phyloP scores from a whole-genome alignment of 2,797 vertebrate species.

The Taenioides sp. region DNA sequence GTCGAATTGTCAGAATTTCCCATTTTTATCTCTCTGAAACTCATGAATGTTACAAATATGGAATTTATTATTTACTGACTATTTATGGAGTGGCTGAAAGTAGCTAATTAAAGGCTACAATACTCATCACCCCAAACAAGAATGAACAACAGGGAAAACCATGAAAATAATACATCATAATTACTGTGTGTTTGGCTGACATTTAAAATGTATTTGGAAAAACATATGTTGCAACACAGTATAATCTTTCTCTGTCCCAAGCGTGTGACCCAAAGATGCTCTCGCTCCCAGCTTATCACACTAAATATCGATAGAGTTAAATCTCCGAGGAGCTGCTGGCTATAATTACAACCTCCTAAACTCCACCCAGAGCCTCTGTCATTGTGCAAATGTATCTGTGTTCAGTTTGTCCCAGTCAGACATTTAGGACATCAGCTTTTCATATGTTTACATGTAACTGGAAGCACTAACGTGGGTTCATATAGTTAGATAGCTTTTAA shows the following conservation, averaged over 20 bases:
- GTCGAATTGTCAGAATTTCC: neutral
- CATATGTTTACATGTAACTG: neutral
- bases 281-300: neutral
- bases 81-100: neutral
- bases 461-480: neutral
- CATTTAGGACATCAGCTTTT: neutral
- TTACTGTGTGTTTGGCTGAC: too few relatives aligned
- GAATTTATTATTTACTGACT: neutral
- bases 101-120: neutral
- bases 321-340: neutral
- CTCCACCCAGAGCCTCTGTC: constrained; percentile 2
- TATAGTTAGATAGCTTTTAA: too few relatives aligned
- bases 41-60: neutral
- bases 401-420: neutral
- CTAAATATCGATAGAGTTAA: neutral
- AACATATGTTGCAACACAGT: neutral
- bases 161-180: too few relatives aligned
- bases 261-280: neutral
- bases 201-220: neutral
- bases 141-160: neutral
- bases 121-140: neutral
- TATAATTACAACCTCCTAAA: constrained; percentile 1
- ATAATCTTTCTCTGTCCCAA: neutral
- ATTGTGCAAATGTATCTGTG: neutral
- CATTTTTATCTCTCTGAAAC: neutral